phyloP scores from a whole-genome alignment of 2,888 invertebrate genomes.

The Scaptodrosophila latifasciaeformis region DNA sequence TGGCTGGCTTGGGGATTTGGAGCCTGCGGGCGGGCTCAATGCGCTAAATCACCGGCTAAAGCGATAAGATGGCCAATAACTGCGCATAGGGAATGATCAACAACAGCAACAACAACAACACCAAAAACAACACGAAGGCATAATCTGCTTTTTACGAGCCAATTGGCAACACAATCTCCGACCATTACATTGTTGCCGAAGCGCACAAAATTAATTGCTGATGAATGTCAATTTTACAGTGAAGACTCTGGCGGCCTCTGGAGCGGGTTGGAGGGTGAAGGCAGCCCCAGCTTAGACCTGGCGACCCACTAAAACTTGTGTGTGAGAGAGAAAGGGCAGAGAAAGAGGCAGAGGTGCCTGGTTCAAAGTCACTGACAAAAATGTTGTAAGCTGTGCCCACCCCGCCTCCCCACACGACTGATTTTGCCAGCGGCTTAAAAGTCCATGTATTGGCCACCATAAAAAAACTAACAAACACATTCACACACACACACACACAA shows the following conservation, averaged over 20 bases:
- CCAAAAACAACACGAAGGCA: slow-evolving; percentile 29
- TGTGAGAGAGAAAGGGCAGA: too few relatives aligned
- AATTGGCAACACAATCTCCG: slow-evolving; percentile 64
- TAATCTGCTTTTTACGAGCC: slow-evolving; percentile 64
- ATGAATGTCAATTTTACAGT: slow-evolving; percentile 60
- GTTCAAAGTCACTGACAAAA: slow-evolving; percentile 73
- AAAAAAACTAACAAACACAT: too few relatives aligned
- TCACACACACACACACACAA: slow-evolving; percentile 25
- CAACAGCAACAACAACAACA: slow-evolving; percentile 20
- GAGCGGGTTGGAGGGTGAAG: too few relatives aligned
- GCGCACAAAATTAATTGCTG: slow-evolving; percentile 73
- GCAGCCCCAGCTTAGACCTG: not conserved
- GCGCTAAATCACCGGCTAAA: slow-evolving; percentile 69
- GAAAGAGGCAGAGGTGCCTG: slow-evolving; percentile 14
- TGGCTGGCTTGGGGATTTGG: slow-evolving; percentile 6
- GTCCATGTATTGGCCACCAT: too few relatives aligned
- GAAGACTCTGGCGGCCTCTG: too few relatives aligned
- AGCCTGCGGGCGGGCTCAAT: slow-evolving; percentile 17
- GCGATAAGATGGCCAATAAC: slow-evolving; percentile 58
- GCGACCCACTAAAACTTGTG: not conserved
- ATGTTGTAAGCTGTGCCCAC: slow-evolving; percentile 60
- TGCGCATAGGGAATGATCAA: slow-evolving; percentile 32
- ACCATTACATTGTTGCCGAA: slow-evolving; percentile 67
- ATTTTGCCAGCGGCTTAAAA: too few relatives aligned
- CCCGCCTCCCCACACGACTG: too few relatives aligned